These are phyloP conservation scores for Balearica regulorum DNA, from an alignment of 2,797 vertebrate genomes.

Conservation along the genomic window DNA sequence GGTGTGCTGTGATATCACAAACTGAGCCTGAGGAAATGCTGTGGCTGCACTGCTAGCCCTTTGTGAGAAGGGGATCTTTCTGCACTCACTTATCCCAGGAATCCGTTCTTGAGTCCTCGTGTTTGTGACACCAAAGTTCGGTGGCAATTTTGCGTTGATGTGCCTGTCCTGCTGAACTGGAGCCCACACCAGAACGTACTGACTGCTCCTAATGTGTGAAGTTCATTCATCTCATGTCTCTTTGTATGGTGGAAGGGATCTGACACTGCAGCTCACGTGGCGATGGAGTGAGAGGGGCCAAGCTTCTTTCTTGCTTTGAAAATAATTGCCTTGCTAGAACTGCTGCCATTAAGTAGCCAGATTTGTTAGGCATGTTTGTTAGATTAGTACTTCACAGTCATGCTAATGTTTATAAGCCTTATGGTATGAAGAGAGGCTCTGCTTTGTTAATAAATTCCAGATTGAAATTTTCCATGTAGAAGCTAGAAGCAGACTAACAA, in stretches of 20 bases:
- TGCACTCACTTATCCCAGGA: background rate
- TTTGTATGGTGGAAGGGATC: background rate
- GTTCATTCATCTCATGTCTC: rapidly evolving
- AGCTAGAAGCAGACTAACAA: background rate
- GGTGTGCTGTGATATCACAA: background rate
- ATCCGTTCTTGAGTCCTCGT: background rate
- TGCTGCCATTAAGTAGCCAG: background rate
- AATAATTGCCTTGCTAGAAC: background rate
- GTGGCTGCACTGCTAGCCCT: background rate
- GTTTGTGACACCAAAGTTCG: rapidly evolving
- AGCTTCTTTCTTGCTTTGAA: background rate
- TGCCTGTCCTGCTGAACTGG: slow-evolving; percentile 10
- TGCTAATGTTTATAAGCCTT: background rate
- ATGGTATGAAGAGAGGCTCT: background rate
- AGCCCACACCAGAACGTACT: slow-evolving; percentile 47
- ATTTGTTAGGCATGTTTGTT: background rate
- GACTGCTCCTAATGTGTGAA: background rate
- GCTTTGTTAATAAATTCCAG: slow-evolving; percentile 8
- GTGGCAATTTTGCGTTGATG: background rate
- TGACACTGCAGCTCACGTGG: rapidly evolving
- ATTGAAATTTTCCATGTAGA: background rate
- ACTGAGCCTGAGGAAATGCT: background rate
- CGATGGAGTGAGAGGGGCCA: background rate
- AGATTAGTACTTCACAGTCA: background rate
- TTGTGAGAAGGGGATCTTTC: background rate